Evolutionary conservation across 2,888 invertebrate species (phyloP), one percentile per base, ranked within the genome.

Genomic region (Gastracanthus pulcherrimus): DNA sequence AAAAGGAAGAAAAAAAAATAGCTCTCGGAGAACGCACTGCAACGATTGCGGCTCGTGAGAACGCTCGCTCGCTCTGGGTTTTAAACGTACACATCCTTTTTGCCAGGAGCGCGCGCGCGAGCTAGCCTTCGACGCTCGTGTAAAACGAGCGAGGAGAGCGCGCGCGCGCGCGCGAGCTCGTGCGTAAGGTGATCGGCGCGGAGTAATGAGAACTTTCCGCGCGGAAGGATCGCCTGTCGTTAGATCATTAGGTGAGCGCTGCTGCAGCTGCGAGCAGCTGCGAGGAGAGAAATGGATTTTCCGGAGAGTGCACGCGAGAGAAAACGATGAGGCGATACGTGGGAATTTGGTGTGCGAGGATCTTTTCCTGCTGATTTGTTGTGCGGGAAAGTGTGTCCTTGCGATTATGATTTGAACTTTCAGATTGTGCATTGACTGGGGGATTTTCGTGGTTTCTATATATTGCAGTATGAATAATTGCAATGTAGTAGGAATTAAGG

Each of bases 261-360:
- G 62, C 26, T 23, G 2, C 9, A 26, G 34, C 41, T n/a, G n/a
- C n/a, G n/a, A n/a, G n/a, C n/a, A n/a, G n/a, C n/a, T n/a, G n/a
- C n/a, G n/a, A n/a, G n/a, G n/a, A n/a, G 74, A 76, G 77, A 84
- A 80, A 85, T 83, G 83, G 82, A 83, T 83, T 84, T 84, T 84
- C 82, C 78, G 31, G 7, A 51, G 29, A 34, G 13, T 26, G 45
- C 4, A 29, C 60, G n/a, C 31, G 60, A 16, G 29, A 3, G 62
- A 62, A 13, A n/a, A n/a, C 34, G 36, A 16, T 9, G n/a, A 16
- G 6, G 26, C 9, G 23, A 23, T 23, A 26, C 6, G 13, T 3
- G 6, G 31, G n/a, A n/a, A n/a, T 5, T 1, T 34, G n/a, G 3
- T n/a, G 34, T 29, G 31, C n/a, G 34, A 31, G n/a, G 60, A n/a